A percentile compares a stretch with the other conserved stretches of the same genome.
Evolutionary conservation across 1,140 invertebrate genomes (phyloP).

Genomic region (Carposina sasakii): DNA sequence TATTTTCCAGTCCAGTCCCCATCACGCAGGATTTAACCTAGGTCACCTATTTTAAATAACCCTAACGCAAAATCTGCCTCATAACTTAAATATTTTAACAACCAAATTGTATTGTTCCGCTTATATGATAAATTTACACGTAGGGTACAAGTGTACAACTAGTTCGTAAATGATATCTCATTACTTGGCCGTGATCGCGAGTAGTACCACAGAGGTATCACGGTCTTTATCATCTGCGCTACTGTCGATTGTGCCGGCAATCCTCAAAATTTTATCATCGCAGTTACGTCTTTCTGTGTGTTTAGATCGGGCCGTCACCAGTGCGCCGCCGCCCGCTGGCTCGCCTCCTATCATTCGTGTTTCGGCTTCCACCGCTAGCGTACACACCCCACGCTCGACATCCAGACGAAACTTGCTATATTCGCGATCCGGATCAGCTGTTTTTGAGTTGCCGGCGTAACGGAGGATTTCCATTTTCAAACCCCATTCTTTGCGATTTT

Average conservation of each 20-base stretch:
- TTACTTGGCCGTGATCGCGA: conserved; percentile 45
- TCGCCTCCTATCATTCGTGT: conserved; percentile 57
- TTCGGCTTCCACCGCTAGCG: conserved; percentile 47
- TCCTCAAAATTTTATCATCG: conserved; percentile 58
- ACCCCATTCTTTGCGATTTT: conserved; percentile 8
- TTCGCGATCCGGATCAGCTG: conserved; percentile 57
- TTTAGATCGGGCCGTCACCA: conserved; percentile 50
- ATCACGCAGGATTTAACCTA: conserved; percentile 12
- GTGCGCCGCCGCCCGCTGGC: conserved; percentile 61
- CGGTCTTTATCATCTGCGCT: conserved; percentile 56
- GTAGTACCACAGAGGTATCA: conserved; percentile 34
- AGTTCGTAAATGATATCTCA: conserved; percentile 38
- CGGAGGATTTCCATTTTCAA: neutral
- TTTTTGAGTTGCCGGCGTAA: conserved; percentile 28
- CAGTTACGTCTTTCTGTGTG: conserved; percentile 46
- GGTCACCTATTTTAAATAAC: conserved; percentile 9
- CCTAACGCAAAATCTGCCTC: no score
- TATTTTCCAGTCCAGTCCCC: conserved; percentile 14
- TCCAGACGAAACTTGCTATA: no score
- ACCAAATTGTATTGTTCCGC: no score
- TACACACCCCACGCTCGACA: conserved; percentile 42
- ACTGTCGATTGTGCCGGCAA: conserved; percentile 51
- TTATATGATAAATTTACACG: no score
- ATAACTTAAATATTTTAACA: no score
- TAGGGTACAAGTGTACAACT: no score